Evolutionary conservation across 2,113 vertebrate species (phyloP).

Genomic region (Thermophis baileyi): DNA sequence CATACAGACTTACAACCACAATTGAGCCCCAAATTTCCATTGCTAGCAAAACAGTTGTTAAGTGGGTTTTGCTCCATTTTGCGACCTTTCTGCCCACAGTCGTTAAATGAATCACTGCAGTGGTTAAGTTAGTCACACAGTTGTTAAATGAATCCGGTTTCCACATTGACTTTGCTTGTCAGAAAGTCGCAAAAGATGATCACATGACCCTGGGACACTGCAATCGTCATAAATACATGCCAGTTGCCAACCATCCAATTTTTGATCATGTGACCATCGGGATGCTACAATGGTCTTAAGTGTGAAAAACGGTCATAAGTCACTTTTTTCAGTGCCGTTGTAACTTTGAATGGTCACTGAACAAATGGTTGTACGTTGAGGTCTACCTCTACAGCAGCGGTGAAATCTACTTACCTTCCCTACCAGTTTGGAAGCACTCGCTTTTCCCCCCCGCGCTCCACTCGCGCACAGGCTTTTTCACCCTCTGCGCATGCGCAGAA

Average conservation of each 20-base stretch:
- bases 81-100: neutral
- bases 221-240: neutral
- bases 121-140: neutral
- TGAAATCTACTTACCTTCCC: too few relatives aligned
- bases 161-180: neutral
- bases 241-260: too few relatives aligned
- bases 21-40: neutral
- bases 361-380: neutral
- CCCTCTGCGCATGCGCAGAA: too few relatives aligned
- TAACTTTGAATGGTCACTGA: neutral
- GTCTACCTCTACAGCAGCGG: neutral
- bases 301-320: neutral
- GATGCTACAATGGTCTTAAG: neutral
- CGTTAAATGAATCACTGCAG: neutral
- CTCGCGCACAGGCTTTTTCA: too few relatives aligned
- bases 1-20: neutral
- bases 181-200: neutral
- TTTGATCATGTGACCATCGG: too few relatives aligned
- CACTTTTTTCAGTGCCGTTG: neutral
- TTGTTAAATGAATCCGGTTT: neutral
- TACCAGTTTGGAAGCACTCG: too few relatives aligned
- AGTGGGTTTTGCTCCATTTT: neutral
- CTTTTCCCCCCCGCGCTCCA: too few relatives aligned
- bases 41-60: neutral
- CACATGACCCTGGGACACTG: neutral